Conservation (phyloP, 2,888 invertebrate species). For the Leucoptera coffeella region DNA sequence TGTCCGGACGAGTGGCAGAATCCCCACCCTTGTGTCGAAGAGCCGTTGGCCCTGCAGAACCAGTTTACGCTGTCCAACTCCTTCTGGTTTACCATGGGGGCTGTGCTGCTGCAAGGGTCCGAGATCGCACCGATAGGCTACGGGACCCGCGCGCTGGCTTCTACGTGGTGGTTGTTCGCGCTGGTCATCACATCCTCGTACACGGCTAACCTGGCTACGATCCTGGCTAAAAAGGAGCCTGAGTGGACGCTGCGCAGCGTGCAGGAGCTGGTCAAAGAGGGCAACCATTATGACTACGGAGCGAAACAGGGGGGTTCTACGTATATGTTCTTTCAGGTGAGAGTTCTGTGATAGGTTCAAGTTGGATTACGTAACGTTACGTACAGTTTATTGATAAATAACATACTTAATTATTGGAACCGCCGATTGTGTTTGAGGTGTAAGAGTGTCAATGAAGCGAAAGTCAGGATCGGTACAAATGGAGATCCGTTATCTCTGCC, state of each 20-base stretch:
- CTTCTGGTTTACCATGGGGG: slow-evolving; percentile 84
- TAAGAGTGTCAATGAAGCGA: too few relatives aligned
- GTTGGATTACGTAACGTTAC: too few relatives aligned
- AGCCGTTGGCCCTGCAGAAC: slow-evolving; percentile 76
- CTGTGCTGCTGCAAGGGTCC: slow-evolving; percentile 80
- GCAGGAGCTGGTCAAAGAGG: slow-evolving; percentile 72
- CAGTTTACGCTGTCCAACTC: slow-evolving; percentile 79
- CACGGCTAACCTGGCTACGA: slow-evolving; percentile 87
- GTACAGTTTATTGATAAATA: too few relatives aligned
- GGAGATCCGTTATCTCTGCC: too few relatives aligned
- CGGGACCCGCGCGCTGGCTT: slow-evolving; percentile 80
- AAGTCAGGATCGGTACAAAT: too few relatives aligned
- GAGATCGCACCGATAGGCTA: slow-evolving; percentile 86
- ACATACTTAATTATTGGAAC: too few relatives aligned
- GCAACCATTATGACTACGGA: slow-evolving; percentile 78
- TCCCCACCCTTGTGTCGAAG: slow-evolving; percentile 79
- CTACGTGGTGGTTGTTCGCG: slow-evolving; percentile 86
- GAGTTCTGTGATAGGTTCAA: neutral
- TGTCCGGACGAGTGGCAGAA: slow-evolving; percentile 88
- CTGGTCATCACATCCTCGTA: slow-evolving; percentile 82
- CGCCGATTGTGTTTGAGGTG: too few relatives aligned
- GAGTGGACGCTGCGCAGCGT: slow-evolving; percentile 66
- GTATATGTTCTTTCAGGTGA: slow-evolving; percentile 78
- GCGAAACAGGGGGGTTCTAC: slow-evolving; percentile 83
- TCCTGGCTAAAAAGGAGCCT: slow-evolving; percentile 72